Base-by-base conservation (phyloP, 2,797 vertebrate species). In the Geotrypetes seraphini region DNA sequence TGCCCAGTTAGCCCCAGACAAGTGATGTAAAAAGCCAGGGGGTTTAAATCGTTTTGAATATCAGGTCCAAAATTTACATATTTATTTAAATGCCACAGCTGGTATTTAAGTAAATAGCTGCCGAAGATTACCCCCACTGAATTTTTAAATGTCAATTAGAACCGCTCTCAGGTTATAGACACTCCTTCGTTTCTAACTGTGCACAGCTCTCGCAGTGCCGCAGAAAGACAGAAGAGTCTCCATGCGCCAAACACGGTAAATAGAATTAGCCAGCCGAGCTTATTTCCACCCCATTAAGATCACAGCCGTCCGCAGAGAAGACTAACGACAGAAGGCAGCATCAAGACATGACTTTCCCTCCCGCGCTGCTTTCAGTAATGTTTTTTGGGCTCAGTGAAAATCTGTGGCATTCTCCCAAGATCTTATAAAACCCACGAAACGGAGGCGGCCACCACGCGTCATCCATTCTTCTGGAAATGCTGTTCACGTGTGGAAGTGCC, bases 251-350 rank as follows among this genome's bases (percentile, higher is more conserved):
- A 53, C 53, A 47, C 52, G 50, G 50, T 69, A 63, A 69, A 73
- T 47, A 60, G 62, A 71, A 69, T 71, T 61, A 66, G 65, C 63
- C 67, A 71, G 64, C 70, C 66, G 67, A 73, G 64, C 60, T 68
- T 58, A 66, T 69, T 73, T 69, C 67, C 67, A 53, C 48, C 43
- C 65, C 62, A 73, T 69, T 73, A 73, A 50, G 62, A 69, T 63
- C 60, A n/a, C n/a, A 34, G 52, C 40, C 48, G 47, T 28, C 39
- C n/a, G n/a, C 50, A 65, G 62, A 58, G 62, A 66, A 50, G 18
- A 33, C 52, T 60, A 63, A 60, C 57, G 15, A 45, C 48, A 38
- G 36, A 66, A 42, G 24, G 62, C 63, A 63, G 54, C 7, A 15
- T 44, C 36, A 38, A 55, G n/a, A 56, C 62, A 71, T 65, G 61